Base-by-base conservation (phyloP, 2,888 invertebrate genomes). In the Graphium colonna region DNA sequence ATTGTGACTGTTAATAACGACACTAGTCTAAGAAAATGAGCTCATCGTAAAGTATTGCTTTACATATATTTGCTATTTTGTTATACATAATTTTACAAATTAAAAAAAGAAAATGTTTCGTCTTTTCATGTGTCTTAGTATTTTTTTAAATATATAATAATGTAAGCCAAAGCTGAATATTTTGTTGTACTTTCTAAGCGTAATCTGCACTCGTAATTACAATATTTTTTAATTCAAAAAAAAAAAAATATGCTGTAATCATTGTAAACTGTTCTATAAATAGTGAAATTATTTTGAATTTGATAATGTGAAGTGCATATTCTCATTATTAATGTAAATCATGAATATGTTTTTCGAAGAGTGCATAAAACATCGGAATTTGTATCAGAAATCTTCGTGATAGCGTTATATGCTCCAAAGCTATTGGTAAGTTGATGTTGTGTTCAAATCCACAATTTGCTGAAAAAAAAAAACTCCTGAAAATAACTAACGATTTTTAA, bases 11-110 rank as follows among this genome's bases (percentile, higher is more conserved):
- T 39, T 10, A 48, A 40, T 48, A 48, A 21, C 39, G 12, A 26
- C 5, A 28, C 47, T 48, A 48, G 47, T 48, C 47, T 40, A 28
- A 28, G n/a, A 39, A 47, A 47, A 38, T 39, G 10, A 40, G 10
- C 9, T 9, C 31, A 5, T 31, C 10, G 9, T 31, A 31, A 31
- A 31, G 31, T 9, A 31, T 21, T 21, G 31, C 31, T 31, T 21
- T 31, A 31, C 31, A 31, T 31, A 9, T 10, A 9, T 31, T 5
- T 31, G 10, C 21, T 5, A n/a, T n/a, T 21, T 3, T 21, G 5
- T 21, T 31, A 31, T 31, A 31, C 8, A 31, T 7, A 31, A 31
- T 9, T 7, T 9, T 31, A 31, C 1, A 31, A 31, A 31, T 10
- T 5, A 31, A 9, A 1, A 26, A 7, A 26, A 5, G 7, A 26